These are phyloP conservation scores for Anas bahamensis DNA, from an alignment of 2,797 vertebrate genomes.

Conservation along the genomic window DNA sequence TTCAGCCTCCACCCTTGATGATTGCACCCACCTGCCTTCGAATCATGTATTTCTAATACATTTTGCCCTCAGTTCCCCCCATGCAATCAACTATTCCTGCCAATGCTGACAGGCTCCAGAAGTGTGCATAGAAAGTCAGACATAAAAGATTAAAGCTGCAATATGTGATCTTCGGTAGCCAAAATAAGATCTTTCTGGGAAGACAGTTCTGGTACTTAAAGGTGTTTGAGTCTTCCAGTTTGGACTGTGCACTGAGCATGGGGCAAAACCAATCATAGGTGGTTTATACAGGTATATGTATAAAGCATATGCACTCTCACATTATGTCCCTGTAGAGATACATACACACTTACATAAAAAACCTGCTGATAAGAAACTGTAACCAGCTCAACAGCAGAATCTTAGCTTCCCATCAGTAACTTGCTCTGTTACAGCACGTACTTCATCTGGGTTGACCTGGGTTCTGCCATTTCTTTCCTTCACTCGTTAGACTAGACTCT, in stretches of 20 bases:
- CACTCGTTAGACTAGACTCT: background rate
- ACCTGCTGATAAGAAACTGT: background rate
- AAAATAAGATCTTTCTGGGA: background rate
- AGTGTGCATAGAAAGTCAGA: background rate
- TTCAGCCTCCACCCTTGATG: background rate
- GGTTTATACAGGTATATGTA: rapidly evolving
- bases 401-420: background rate
- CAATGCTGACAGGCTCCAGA: background rate
- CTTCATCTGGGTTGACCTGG: background rate
- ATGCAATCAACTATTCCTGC: background rate
- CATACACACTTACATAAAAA: background rate
- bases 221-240: background rate
- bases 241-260: background rate
- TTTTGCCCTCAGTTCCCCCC: background rate
- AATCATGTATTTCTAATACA: background rate
- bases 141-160: background rate
- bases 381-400: background rate
- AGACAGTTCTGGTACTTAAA: background rate
- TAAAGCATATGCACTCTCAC: background rate
- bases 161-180: background rate
- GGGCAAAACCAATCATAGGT: background rate
- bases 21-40: background rate
- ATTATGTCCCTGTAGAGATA: background rate
- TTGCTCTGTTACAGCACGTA: background rate
- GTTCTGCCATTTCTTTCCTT: background rate